Conservation (phyloP, 2,888 invertebrate genomes). For the Diarsia mendica region DNA sequence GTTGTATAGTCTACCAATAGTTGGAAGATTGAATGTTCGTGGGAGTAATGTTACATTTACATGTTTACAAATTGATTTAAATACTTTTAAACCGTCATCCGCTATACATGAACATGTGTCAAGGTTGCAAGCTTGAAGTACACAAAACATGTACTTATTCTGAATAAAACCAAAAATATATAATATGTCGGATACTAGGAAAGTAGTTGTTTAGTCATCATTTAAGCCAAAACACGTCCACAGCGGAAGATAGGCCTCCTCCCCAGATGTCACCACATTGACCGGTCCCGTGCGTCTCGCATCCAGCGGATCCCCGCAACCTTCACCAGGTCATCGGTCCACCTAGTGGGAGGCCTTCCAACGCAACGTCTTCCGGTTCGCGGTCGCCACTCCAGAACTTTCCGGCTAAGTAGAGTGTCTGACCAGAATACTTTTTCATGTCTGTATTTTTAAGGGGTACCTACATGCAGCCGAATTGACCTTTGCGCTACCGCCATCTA, state of each 20-base stretch:
- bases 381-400: too few species aligned
- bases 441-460: not conserved
- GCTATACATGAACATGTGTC: slow-evolving; percentile 22
- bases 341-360: too few species aligned
- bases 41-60: slow-evolving; percentile 7
- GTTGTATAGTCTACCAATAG: slow-evolving; percentile 1
- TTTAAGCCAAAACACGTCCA: too few species aligned
- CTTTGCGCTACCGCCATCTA: not conserved
- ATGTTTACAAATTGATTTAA: slow-evolving; percentile 41
- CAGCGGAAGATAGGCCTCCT: too few species aligned
- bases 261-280: too few species aligned
- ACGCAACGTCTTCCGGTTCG: too few species aligned
- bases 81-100: slow-evolving; percentile 28
- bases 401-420: not conserved
- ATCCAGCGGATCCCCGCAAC: too few species aligned
- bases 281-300: too few species aligned
- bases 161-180: too few species aligned
- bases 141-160: not conserved
- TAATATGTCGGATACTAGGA: too few species aligned
- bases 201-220: too few species aligned
- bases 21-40: not conserved
- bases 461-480: not conserved
- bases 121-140: slow-evolving; percentile 23
- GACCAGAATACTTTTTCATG: not conserved
- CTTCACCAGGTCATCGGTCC: too few species aligned